Evolutionary conservation across 2,888 invertebrate genomes (phyloP).

Genomic region (Amblyteles armatorius): DNA sequence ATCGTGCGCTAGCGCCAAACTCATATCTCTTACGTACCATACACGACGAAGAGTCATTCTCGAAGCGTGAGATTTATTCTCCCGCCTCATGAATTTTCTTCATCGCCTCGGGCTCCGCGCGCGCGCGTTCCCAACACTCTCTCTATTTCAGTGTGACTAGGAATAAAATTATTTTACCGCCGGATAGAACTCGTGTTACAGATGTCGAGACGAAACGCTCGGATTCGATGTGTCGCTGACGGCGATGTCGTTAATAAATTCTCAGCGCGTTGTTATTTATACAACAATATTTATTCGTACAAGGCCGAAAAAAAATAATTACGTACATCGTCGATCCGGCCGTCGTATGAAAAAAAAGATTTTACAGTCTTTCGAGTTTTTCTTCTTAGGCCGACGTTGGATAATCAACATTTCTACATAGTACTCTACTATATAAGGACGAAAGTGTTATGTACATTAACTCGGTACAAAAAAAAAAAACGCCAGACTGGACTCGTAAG

Average conservation of each 20-base stretch:
- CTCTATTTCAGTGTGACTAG: slow-evolving; percentile 52
- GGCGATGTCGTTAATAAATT: not conserved
- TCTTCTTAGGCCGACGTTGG: slow-evolving; percentile 13
- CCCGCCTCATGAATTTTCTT: slow-evolving; percentile 56
- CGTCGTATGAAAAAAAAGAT: not conserved
- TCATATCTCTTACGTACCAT: slow-evolving; percentile 17
- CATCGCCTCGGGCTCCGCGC: slow-evolving; percentile 8
- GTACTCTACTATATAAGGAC: not conserved
- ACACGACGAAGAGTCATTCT: slow-evolving; percentile 42
- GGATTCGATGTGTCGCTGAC: not conserved
- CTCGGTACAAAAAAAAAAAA: not conserved
- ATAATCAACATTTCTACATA: slow-evolving; percentile 32
- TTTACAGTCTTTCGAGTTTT: slow-evolving; percentile 34
- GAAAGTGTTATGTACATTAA: slow-evolving; percentile 12
- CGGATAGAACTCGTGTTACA: slow-evolving; percentile 15
- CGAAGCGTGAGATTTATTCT: slow-evolving; percentile 57
- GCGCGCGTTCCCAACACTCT: slow-evolving; percentile 51
- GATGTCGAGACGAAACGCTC: not conserved
- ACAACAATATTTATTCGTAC: slow-evolving; percentile 26
- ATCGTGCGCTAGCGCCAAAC: not conserved
- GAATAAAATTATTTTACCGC: slow-evolving; percentile 42
- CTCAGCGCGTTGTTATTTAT: not conserved
- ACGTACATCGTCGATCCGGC: not conserved
- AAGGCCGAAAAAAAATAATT: not conserved
- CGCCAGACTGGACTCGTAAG: not conserved